phyloP scores from a whole-genome alignment of 2,113 vertebrate genomes.

The Calidris pugnax region DNA sequence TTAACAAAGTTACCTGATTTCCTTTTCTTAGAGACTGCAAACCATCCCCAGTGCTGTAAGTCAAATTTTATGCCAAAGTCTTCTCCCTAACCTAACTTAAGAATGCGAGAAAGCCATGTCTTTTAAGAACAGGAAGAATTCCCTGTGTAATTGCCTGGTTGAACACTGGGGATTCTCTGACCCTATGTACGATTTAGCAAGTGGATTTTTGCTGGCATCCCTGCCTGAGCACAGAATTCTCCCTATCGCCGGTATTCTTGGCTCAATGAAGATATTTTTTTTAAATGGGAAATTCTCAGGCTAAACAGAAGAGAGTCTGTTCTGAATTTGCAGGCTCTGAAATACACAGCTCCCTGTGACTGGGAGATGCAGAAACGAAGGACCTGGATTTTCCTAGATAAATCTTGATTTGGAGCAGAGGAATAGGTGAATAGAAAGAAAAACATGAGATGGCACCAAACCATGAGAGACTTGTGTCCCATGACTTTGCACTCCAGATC shows the following conservation, averaged over 20 bases:
- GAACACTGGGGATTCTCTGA: not conserved
- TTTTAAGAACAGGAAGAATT: not conserved
- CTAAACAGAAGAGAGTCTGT: slow-evolving; percentile 57
- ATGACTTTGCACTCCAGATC: not conserved
- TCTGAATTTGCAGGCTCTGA: slow-evolving; percentile 14
- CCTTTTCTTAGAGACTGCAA: not conserved
- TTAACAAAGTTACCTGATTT: not conserved
- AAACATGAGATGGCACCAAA: not conserved
- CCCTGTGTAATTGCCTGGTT: not conserved
- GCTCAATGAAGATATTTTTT: slow-evolving; percentile 15
- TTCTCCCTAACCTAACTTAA: not conserved
- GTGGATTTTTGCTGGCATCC: not conserved
- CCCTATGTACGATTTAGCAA: not conserved
- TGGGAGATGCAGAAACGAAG: not conserved
- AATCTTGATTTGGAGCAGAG: not conserved
- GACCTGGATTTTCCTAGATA: not conserved
- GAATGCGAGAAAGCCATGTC: not conserved
- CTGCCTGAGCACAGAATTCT: not conserved
- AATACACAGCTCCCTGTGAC: not conserved
- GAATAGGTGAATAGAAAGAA: not conserved
- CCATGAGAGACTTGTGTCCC: not conserved
- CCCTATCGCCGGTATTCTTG: slow-evolving; percentile 4
- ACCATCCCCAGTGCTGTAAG: not conserved
- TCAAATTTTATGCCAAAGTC: not conserved
- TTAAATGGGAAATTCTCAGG: slow-evolving; percentile 22